Percentiles rank a stretch among this genome's conserved stretches.
Conservation (phyloP, 1,140 invertebrate genomes). For the Protaetia brevitarsis region DNA sequence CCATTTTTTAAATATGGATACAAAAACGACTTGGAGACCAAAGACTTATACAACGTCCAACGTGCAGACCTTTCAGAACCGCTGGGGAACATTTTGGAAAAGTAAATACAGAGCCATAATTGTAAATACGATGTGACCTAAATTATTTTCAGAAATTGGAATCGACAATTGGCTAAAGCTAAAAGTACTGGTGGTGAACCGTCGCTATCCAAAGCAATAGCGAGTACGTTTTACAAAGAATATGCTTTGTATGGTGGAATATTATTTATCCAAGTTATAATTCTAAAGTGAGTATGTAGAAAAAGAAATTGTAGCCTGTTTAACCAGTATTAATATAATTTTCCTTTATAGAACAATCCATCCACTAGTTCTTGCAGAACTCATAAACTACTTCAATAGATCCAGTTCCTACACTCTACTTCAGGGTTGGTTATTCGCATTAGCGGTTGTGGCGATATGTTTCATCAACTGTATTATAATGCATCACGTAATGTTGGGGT, state of each 20-base stretch:
- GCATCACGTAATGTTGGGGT: conserved; percentile 50
- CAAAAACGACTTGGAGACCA: conserved; percentile 63
- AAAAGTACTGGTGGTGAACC: conserved; percentile 47
- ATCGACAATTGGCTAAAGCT: conserved; percentile 50
- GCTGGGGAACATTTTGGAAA: conserved; percentile 61
- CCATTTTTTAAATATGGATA: conserved; percentile 65
- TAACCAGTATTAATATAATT: not conserved
- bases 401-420: conserved; percentile 37
- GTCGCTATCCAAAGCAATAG: conserved; percentile 45
- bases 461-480: conserved; percentile 47
- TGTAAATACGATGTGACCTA: not conserved
- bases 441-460: conserved; percentile 48
- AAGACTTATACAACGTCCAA: conserved; percentile 67
- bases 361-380: conserved; percentile 37
- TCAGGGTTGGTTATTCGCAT: conserved; percentile 51
- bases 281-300: conserved; percentile 35
- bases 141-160: conserved; percentile 50
- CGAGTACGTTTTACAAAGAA: conserved; percentile 45
- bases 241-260: conserved; percentile 38
- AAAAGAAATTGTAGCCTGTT: not conserved
- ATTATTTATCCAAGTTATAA: conserved; percentile 38
- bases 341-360: conserved; percentile 35
- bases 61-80: conserved; percentile 57
- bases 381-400: conserved; percentile 53
- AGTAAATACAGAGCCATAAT: conserved; percentile 46